These are phyloP conservation scores for Sceliomorpha sp. DNA, from an alignment of 2,888 invertebrate genomes.

Conservation along the genomic window DNA sequence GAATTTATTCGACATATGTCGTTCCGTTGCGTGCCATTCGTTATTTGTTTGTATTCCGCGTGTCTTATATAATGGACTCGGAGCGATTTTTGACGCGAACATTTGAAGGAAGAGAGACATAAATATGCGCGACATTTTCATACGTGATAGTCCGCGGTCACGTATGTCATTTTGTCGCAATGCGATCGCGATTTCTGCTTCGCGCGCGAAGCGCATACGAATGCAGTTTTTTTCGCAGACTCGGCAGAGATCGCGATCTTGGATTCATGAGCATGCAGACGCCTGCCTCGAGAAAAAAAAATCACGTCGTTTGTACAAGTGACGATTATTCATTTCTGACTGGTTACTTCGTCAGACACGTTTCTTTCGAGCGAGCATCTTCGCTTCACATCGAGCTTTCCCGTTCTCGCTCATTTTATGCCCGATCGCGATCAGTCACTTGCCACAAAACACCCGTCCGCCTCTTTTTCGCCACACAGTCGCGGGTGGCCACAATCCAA, in stretches of 20 bases:
- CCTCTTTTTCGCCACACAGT: no score
- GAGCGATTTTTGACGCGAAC: constrained; percentile 35
- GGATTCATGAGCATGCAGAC: constrained; percentile 55
- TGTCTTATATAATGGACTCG: constrained; percentile 43
- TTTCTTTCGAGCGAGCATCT: constrained; percentile 20
- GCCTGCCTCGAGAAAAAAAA: constrained; percentile 51
- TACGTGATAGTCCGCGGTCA: constrained; percentile 54
- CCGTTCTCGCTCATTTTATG: no score
- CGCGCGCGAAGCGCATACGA: constrained; percentile 55
- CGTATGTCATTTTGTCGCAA: constrained; percentile 58
- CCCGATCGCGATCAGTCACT: no score
- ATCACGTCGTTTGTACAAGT: constrained; percentile 56
- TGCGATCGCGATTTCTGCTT: constrained; percentile 54
- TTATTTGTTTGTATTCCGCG: constrained; percentile 25
- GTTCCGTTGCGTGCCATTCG: no score
- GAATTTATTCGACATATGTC: neutral
- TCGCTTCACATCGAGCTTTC: constrained; percentile 6
- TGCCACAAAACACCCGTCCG: no score
- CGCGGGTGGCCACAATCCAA: no score
- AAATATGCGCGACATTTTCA: constrained; percentile 49
- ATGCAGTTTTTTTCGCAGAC: constrained; percentile 47
- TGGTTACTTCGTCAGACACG: constrained; percentile 43
- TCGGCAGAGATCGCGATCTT: constrained; percentile 52
- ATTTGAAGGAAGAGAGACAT: constrained; percentile 43
- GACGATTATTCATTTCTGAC: constrained; percentile 51